phyloP scores from a whole-genome alignment of 2,888 invertebrate genomes.

The Quadroppia sp. region DNA sequence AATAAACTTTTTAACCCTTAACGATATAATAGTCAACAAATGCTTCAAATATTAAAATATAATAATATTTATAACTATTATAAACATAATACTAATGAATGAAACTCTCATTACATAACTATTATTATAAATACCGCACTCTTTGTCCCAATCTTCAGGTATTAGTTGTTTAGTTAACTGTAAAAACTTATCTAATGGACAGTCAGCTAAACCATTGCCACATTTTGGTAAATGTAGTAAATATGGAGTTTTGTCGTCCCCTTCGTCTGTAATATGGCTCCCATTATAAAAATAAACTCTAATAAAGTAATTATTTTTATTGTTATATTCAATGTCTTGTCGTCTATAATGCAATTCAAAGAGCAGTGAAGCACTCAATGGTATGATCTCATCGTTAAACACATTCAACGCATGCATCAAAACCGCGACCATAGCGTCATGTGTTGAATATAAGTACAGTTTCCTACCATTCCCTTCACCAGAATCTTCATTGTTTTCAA shows the following conservation, averaged over 20 bases:
- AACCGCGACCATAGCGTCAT: slow-evolving; percentile 34
- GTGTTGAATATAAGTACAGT: slow-evolving; percentile 40
- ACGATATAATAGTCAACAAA: too few species aligned
- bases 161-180: background rate
- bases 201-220: slow-evolving; percentile 19
- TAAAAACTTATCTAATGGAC: slow-evolving; percentile 9
- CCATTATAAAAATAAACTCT: slow-evolving; percentile 41
- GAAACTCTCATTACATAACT: too few species aligned
- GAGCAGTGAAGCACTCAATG: slow-evolving; percentile 39
- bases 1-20: too few species aligned
- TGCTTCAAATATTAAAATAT: too few species aligned
- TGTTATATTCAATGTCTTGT: too few species aligned
- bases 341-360: slow-evolving; percentile 40
- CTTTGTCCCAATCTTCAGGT: slow-evolving; percentile 23
- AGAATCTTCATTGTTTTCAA: background rate
- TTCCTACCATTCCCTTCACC: too few species aligned
- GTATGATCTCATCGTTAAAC: slow-evolving; percentile 31
- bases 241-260: slow-evolving; percentile 17
- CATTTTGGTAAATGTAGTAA: slow-evolving; percentile 23
- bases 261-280: slow-evolving; percentile 21
- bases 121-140: slow-evolving; percentile 34
- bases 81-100: too few species aligned
- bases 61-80: too few species aligned
- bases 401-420: slow-evolving; percentile 34
- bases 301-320: slow-evolving; percentile 30